Evolutionary conservation across 2,113 vertebrate genomes (phyloP), one percentile per base, ranked within the genome.

Genomic region (Chaetorhynchus papuensis): DNA sequence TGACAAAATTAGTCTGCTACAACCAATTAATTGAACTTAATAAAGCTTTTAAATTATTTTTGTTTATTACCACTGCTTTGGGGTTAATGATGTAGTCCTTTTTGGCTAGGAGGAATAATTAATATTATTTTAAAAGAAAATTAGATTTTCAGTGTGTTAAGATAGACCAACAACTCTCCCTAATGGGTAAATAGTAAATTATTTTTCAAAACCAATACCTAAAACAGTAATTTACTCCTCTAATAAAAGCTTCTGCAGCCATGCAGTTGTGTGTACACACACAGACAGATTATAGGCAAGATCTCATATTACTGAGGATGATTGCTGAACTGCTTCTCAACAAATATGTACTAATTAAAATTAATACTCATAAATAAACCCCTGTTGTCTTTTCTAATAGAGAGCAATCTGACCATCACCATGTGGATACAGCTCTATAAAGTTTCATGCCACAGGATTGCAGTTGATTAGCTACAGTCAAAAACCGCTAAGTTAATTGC

Each of bases 1-100:
- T 97, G 92, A 97, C 79, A 98, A 97, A 97, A 97, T 97, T 94
- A 97, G 83, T 93, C 80, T 97, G 76, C 85, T 96, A 97, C 57
- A 96, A 96, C 91, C 85, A 98, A 97, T 96, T 97, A 98, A 97
- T 95, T 97, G 90, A 97, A 97, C 96, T 96, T 97, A 97, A 97
- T 97, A 98, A 97, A 97, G 93, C 66, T 97, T 96, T 97, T 92
- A 96, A 97, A 97, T 95, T 97, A 97, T 97, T 97, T 97, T 96
- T 98, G 88, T 96, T 97, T 97, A 97, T 97, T 98, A 97, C 33
- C 44, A 88, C 94, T 96, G 83, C 85, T 95, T 93, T 94, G 89
- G 82, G 87, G 93, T 97, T 98, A 98, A 97, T 94, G 87, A 94
- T 94, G 71, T 95, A 56, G 44, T 89, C 79, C 63, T 90, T 96